Percentiles rank a stretch among this genome's conserved stretches.
phyloP scores from a whole-genome alignment of 2,113 vertebrate genomes.

The Vulpes vulpes region DNA sequence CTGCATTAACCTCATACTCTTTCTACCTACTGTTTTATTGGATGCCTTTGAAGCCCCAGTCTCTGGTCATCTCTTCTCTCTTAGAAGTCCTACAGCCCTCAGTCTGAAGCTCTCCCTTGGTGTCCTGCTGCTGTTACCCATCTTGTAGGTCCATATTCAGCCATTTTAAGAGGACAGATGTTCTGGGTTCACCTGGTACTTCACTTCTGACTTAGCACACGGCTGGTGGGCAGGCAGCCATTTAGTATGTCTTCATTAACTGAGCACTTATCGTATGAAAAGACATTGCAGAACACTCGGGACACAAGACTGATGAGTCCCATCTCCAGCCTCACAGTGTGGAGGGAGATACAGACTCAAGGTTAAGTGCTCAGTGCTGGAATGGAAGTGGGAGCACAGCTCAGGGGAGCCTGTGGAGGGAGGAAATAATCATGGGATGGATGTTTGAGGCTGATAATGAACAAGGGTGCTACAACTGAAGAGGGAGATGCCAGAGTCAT shows the following conservation, averaged over 20 bases:
- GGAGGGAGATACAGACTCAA: not conserved
- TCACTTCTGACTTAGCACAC: not conserved
- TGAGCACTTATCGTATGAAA: not conserved
- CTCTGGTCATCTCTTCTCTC: not conserved
- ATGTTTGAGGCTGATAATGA: not conserved
- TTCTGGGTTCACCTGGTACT: not conserved
- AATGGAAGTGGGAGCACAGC: not conserved
- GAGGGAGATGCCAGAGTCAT: not conserved
- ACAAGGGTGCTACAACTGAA: not conserved
- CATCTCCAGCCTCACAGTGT: not conserved
- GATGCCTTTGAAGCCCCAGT: not conserved
- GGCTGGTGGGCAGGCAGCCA: not conserved
- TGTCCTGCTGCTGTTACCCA: not conserved
- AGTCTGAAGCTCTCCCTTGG: not conserved
- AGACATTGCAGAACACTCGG: not conserved
- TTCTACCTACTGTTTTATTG: not conserved
- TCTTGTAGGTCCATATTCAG: not conserved
- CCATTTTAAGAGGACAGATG: not conserved
- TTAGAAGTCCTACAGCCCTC: not conserved
- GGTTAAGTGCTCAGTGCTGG: not conserved
- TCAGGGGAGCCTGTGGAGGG: not conserved
- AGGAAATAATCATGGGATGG: no score
- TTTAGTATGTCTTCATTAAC: not conserved
- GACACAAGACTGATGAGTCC: not conserved
- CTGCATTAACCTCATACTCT: not conserved